These are phyloP conservation scores for Prionace glauca DNA, from an alignment of 2,797 vertebrate genomes.

Conservation along the genomic window DNA sequence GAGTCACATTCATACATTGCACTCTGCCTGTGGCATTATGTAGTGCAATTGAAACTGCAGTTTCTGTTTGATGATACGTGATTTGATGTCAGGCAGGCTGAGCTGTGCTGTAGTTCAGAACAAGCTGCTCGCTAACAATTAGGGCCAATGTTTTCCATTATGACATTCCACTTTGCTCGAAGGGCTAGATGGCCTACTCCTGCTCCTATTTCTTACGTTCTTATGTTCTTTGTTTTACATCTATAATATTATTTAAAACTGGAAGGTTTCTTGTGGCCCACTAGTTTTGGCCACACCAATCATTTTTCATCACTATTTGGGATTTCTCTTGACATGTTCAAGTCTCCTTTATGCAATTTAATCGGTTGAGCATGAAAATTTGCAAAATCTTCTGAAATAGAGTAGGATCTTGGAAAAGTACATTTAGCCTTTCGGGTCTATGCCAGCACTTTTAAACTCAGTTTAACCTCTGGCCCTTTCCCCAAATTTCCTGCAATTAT, in stretches of 20 bases:
- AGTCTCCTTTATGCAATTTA: background rate
- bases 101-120: slow-evolving; percentile 24
- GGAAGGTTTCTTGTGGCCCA: background rate
- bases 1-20: slow-evolving; percentile 51
- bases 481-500: background rate
- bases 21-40: slow-evolving; percentile 51
- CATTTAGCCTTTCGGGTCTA: background rate
- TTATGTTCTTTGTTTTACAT: background rate
- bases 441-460: background rate
- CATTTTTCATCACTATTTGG: background rate
- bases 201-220: no score
- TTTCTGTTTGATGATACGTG: slow-evolving; percentile 49
- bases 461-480: background rate
- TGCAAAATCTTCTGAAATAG: background rate
- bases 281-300: background rate
- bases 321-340: background rate
- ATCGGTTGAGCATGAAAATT: background rate
- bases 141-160: slow-evolving; percentile 37
- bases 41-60: slow-evolving; percentile 52
- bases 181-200: no score
- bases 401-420: background rate
- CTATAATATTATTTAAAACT: background rate
- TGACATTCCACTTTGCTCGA: slow-evolving; percentile 31
- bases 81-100: slow-evolving; percentile 43
- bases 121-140: background rate